phyloP scores from a whole-genome alignment of 1,140 invertebrate genomes.

The Cydia fagiglandana region DNA sequence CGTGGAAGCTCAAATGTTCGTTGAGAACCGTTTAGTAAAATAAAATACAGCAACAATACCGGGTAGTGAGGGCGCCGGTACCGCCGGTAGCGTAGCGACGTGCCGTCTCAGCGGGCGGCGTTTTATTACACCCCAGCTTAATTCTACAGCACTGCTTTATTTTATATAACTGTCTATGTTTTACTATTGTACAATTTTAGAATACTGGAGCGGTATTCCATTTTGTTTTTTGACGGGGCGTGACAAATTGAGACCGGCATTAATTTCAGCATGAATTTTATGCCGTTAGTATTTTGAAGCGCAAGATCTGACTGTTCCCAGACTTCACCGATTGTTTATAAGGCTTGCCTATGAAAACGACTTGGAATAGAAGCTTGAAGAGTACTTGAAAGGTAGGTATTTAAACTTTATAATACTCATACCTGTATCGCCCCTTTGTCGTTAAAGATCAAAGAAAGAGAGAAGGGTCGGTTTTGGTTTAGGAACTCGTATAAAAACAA shows the following conservation, averaged over 20 bases:
- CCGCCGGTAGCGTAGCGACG: conserved; percentile 6
- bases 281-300: not conserved
- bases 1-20: not conserved
- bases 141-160: not conserved
- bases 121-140: conserved; percentile 5
- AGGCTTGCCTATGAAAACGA: too few relatives aligned
- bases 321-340: too few relatives aligned
- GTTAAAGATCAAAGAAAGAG: not conserved
- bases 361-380: too few relatives aligned
- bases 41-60: not conserved
- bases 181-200: not conserved
- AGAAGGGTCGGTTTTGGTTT: not conserved
- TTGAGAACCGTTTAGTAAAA: not conserved
- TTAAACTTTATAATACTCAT: not conserved
- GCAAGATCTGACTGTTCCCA: too few relatives aligned
- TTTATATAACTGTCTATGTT: not conserved
- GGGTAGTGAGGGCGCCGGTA: conserved; percentile 1
- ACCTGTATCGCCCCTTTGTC: conserved; percentile 4
- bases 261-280: not conserved
- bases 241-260: not conserved
- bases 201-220: not conserved
- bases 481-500: not conserved
- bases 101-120: conserved; percentile 6
- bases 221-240: not conserved
- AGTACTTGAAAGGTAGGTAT: not conserved